Evolutionary conservation across 1,140 invertebrate species (phyloP).

Genomic region (Pectinophora gossypiella): DNA sequence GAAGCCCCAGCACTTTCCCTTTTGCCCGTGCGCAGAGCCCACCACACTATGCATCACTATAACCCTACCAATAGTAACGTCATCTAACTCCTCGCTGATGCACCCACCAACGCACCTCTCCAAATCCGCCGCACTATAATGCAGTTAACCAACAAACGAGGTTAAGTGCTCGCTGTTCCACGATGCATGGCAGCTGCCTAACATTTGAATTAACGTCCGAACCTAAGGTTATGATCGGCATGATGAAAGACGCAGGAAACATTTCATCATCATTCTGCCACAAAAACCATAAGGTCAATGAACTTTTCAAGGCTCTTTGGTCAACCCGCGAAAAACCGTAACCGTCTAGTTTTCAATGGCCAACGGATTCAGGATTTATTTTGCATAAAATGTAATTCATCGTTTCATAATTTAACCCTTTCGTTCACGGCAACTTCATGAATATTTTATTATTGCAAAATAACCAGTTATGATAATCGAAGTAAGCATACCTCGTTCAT

Average conservation of each 20-base stretch:
- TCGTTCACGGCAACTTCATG: constrained; percentile 27
- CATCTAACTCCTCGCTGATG: constrained; percentile 16
- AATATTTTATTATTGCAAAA: constrained; percentile 35
- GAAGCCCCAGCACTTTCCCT: constrained; percentile 68
- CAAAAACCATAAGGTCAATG: too few species aligned
- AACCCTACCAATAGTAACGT: constrained; percentile 34
- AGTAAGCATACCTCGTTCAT: constrained; percentile 15
- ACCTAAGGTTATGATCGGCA: constrained; percentile 18
- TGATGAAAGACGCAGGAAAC: constrained; percentile 9
- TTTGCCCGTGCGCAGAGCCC: constrained; percentile 69
- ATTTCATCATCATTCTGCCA: background rate
- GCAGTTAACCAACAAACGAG: constrained; percentile 64
- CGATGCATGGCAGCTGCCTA: constrained; percentile 52
- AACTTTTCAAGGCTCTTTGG: too few species aligned
- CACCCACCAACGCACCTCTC: constrained; percentile 12
- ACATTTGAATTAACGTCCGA: constrained; percentile 39
- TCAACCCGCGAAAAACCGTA: background rate
- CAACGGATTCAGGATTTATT: constrained; percentile 8
- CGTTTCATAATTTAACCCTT: constrained; percentile 33
- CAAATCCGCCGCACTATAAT: constrained; percentile 44
- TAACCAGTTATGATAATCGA: constrained; percentile 29
- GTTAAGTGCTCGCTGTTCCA: constrained; percentile 56
- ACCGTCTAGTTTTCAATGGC: background rate
- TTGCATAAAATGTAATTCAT: constrained; percentile 28
- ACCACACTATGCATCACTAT: constrained; percentile 53